Evolutionary conservation across 2,888 invertebrate species (phyloP), one percentile per base, ranked within the genome.

Genomic region (Conops quadrifasciatus): DNA sequence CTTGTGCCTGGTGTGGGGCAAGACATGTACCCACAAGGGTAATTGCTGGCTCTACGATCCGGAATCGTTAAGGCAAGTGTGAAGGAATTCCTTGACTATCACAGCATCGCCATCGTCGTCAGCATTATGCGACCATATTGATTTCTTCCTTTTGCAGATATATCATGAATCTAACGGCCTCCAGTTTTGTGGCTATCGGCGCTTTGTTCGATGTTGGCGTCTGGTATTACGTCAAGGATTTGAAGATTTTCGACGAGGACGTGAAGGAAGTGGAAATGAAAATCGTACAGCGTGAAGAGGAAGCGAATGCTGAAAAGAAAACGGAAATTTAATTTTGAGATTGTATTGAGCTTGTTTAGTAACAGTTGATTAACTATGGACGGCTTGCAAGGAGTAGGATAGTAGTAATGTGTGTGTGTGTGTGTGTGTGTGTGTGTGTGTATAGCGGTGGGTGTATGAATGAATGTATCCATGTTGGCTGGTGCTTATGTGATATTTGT

Each of bases 21-120:
- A 91, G 80, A 91, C 91, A 3, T 92, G 92, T 79, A 87, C 89
- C 0, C 89, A 89, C 68, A 89, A 88, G 65, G 92, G 92, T 74
- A 92, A 92, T 79, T 92, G 93, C 80, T 92, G 92, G 92, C 85
- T 92, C 13, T 93, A 92, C 82, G 90, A 92, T 81, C 90, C 90
- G 13, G 88, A 88, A 78, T 87, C 88, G 5, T 85, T 92, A 75
- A 82, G 87, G 84, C 84, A 73, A 51, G 73, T 72, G 2, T 43
- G 36, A 36, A 36, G 36, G 9, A 9, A 36, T 36, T 36, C 9
- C 9, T 21, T 13, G n/a, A 19, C 1, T n/a, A 2, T n/a, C 60
- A 30, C 1, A 53, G 15, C 9, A 53, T 36, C 36, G 9, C 4
- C 36, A 36, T 36, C 36, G 9, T 9, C 36, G 9, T 7, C 4